Base-by-base conservation (phyloP, 2,888 invertebrate genomes). In the Empis livida region DNA sequence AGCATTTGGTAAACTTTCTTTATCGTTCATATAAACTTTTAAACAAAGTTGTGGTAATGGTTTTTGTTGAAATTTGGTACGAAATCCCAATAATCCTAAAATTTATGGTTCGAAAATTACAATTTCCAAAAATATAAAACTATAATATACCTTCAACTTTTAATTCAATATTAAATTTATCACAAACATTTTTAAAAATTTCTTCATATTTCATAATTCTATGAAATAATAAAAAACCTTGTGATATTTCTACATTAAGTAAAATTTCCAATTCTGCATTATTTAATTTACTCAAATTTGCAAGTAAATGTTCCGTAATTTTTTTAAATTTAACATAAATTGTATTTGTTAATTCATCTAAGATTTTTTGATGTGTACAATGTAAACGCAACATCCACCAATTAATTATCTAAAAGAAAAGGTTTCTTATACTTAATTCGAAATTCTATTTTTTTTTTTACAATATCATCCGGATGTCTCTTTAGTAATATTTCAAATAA, bases 41-140 rank as follows among this genome's bases (percentile, higher is more conserved):
- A 94, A 65, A 37, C 83, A 78, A 14, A 97, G 72, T 62, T 96
- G 97, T 0, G 97, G 80, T 42, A 91, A 67, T 31, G 83, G 76
- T 40, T 80, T 81, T 56, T 82, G 76, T 65, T 99, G 97, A 63
- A 80, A 92, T 58, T 83, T 84, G 10, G 97, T 97, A 52, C 96
- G 77, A 63, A 88, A 86, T 0, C 96, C 96, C 54, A 96, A 69
- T 32, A 84, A 38, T 20, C 59, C 60, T 60, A 13, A 8, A 13
- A 32, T 14, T n/a, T n/a, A n/a, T n/a, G n/a, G n/a, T n/a, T n/a
- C n/a, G 6, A 23, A 46, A 13, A 6, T 16, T 20, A 27, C n/a
- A n/a, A n/a, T n/a, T n/a, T n/a, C n/a, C n/a, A n/a, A n/a, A n/a
- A n/a, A n/a, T n/a, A n/a, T n/a, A n/a, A n/a, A n/a, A n/a, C n/a